Base-by-base conservation (phyloP, 2,888 invertebrate genomes). In the Eugnorisma glareosa region DNA sequence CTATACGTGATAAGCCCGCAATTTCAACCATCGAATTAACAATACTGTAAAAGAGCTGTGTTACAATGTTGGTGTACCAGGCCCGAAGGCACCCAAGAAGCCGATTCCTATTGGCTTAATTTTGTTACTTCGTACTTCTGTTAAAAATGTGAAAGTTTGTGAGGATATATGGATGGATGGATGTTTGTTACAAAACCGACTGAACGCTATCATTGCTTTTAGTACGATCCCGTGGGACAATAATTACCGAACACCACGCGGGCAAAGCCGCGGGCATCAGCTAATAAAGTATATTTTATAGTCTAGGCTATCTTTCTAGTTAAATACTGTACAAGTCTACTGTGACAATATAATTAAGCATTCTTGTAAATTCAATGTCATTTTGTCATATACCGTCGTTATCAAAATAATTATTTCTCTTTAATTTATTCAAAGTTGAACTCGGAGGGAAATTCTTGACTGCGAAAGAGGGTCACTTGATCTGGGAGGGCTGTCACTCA, bases 401-500 rank as follows among this genome's bases (percentile, higher is more conserved):
- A 73, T 77, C 73, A 67, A 69, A 81, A 82, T 81, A 81, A 88
- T 82, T 66, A 83, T 78, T 79, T 77, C 74, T 37, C 43, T 67
- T 82, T 79, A 82, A 86, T 87, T 87, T 86, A 86, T 88, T 79
- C 79, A 63, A 76, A 75, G 72, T 73, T 73, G 70, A 84, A 75
- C 79, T 81, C 67, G 10, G 73, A 66, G 69, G 66, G 37, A 80
- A 81, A 81, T 82, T 85, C 80, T 81, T 83, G 77, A 71, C 74
- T 79, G 84, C 79, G 80, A 86, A 80, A 67, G 75, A 85, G 81
- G 85, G 85, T 86, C 80, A 86, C 66, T 85, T 54, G 80, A 35
- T 40, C 63, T 57, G 70, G 73, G 67, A 73, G 76, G 59, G 63
- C 77, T 85, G 88, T 89, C 89, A 89, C 82, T 89, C 86, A 83